These are phyloP conservation scores for Artemia sp. DNA, from an alignment of 2,888 invertebrate species.

Conservation along the genomic window DNA sequence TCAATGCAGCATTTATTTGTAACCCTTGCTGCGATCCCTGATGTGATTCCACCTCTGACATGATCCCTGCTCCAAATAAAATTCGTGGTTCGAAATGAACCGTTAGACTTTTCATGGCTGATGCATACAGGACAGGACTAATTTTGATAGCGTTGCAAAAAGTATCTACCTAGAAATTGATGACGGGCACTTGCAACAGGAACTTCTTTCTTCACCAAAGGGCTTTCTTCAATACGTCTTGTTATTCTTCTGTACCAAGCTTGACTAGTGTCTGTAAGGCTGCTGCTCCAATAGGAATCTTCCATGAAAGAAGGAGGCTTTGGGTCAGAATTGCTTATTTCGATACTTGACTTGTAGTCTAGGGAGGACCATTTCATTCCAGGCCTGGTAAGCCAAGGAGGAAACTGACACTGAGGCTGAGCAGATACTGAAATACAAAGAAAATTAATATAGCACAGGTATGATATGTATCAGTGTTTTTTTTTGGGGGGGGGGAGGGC, in stretches of 20 bases:
- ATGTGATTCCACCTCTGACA: too few species aligned
- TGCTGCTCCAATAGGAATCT: constrained; percentile 1
- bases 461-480: too few species aligned
- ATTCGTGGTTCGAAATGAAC: too few species aligned
- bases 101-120: too few species aligned
- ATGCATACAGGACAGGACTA: too few species aligned
- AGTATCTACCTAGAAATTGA: constrained; percentile 3
- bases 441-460: too few species aligned
- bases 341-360: constrained; percentile 10
- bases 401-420: constrained; percentile 10
- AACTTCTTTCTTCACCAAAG: not conserved
- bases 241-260: constrained; percentile 14
- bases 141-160: not conserved
- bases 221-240: not conserved
- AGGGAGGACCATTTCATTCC: not conserved
- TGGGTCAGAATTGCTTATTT: not conserved
- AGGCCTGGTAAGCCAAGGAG: constrained; percentile 7
- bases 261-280: constrained; percentile 1
- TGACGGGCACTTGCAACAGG: constrained; percentile 11
- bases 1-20: too few species aligned
- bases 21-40: too few species aligned
- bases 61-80: too few species aligned
- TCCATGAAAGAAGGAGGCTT: not conserved
- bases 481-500: too few species aligned
- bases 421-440: not conserved